Base-by-base conservation (phyloP, 2,113 vertebrate genomes). In the Ibidorhyncha struthersii region DNA sequence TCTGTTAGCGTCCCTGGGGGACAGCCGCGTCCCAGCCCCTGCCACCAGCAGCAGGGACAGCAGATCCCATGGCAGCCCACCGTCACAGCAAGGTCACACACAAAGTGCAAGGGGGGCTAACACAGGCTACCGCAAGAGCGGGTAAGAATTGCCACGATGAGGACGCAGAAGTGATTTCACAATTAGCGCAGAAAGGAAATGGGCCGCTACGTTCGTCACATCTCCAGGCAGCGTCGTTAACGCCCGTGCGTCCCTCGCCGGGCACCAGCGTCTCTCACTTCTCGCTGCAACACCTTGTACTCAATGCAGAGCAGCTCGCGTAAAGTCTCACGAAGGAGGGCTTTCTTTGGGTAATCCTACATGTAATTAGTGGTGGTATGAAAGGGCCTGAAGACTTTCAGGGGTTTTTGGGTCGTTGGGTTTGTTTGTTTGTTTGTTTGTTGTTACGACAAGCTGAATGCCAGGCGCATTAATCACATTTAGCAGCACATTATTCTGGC, bases 211-310 rank as follows among this genome's bases (percentile, higher is more conserved):
- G 0, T 25, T 70, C 12, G 6, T 70, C 79, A 36, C 41, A 34
- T 29, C 43, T n/a, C 36, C 69, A 5, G 59, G 21, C 23, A 66
- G 14, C 11, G 55, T 41, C 0, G 7, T 12, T 12, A 73, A 77
- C 0, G 2, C 34, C 45, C 1, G 10, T 1, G 6, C 2, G 0
- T 62, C 67, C 59, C 27, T 52, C 1, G 1, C 20, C 0, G 0
- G 21, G 29, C 43, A 20, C 21, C 14, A 10, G n/a, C 11, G 2
- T 4, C 59, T 38, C 47, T 18, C 3, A 0, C n/a, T 56, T n/a
- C 18, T n/a, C 12, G 0, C 5, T 15, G 30, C 63, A 38, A 61
- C 73, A 32, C 10, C 20, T 16, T 3, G 30, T 50, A 2, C 47
- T 43, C 11, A 5, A 12, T 3, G 19, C 53, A 61, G 27, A 1